Evolutionary conservation across 2,797 vertebrate species (phyloP), one percentile per base, ranked within the genome.

Genomic region (Pteropus rufus): DNA sequence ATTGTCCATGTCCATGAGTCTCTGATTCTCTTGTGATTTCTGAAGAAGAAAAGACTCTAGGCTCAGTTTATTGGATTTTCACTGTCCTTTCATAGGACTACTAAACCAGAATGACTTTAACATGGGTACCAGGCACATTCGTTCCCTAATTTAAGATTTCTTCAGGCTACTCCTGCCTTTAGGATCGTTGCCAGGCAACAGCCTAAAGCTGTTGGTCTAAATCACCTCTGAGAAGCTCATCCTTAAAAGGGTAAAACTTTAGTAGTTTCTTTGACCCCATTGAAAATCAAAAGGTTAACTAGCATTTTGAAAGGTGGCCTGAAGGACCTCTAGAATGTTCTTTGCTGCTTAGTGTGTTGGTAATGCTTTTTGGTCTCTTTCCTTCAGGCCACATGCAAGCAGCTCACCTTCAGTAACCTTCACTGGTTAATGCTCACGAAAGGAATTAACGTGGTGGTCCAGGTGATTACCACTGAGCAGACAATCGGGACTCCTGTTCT

Each of bases 151-250:
- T 77, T 84, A 69, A 80, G 31, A 89, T 95, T 92, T 93, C 75
- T 93, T 85, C 64, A 84, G 76, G 54, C 54, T 72, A 67, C 54
- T 69, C 39, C 65, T 76, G 62, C 36, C 54, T 87, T 81, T 58
- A n/a, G 39, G 67, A 41, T 72, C 69, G 89, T 97, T 97, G 89
- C 94, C 75, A 95, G 91, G 95, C 65, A 95, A 96, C 91, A 94
- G 75, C 49, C 69, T 94, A 81, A 95, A 69, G 62, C 46, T 19
- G 2, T 62, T 90, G 46, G 65, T 89, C 31, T 75, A 64, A 89
- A 83, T 75, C 8, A 49, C 18, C 7, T 72, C 54, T 58, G 15
- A 84, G 36, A 44, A 93, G 34, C 16, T 67, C 46, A 69, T 92
- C 75, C 89, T 91, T 58, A 77, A 72, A 70, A 95, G 85, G 86